Evolutionary conservation across 2,797 vertebrate species (phyloP), one percentile per base, ranked within the genome.

Genomic region (Vultur gryphus): DNA sequence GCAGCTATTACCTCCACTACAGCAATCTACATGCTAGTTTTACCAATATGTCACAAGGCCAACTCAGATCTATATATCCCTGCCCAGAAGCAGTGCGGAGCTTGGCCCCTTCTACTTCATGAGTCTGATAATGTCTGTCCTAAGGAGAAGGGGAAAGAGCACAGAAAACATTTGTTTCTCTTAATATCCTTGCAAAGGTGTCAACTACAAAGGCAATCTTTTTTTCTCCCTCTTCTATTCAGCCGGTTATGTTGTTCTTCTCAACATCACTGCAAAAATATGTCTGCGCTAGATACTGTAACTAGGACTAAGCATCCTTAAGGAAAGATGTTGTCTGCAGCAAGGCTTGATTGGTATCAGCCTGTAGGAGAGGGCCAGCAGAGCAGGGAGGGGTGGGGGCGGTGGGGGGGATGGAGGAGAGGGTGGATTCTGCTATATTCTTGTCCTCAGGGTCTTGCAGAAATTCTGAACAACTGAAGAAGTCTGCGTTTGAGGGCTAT

Each of bases 131-230:
- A 87, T n/a, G 16, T 59, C 73, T 87, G 54, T 93, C 66, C 65
- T 87, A 92, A 94, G 84, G 95, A 96, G 78, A 95, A 91, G 65
- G 65, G 59, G 73, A 84, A 93, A 95, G 79, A 88, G 35, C 91
- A 83, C 1, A 17, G 52, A 54, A 91, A 92, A 84, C 64, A 75
- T 87, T 89, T 84, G 16, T 80, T 95, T 85, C 61, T 85, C 51
- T 85, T 65, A 57, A 75, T 80, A 94, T 70, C 67, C 71, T 92
- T 49, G 59, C 33, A 46, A 64, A 93, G 49, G 84, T 76, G 80
- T 86, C 88, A 81, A 26, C 24, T 71, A 25, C 64, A 85, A 73
- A 70, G 39, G 71, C 18, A 25, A 83, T 43, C 5, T 44, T 72
- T 86, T 64, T 65, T 79, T 21, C 54, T 67, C 20, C 11, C 28